A percentile compares a stretch with the other conserved stretches of the same genome.
Conservation (phyloP, 2,797 vertebrate genomes). For the Periparus ater region DNA sequence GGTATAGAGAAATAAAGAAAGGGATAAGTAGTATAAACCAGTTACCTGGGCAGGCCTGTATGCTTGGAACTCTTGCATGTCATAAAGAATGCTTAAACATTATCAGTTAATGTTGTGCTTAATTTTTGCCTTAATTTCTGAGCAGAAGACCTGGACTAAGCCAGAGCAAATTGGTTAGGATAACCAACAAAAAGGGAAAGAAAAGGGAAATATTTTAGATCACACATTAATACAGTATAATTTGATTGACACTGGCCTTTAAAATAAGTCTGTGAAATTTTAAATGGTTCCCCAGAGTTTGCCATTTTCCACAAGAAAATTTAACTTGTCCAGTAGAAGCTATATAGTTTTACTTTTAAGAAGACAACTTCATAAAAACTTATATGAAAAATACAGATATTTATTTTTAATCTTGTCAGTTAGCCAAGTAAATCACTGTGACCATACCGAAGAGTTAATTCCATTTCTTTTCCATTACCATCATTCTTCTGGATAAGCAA, state of each 20-base stretch:
- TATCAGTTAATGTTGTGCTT: neutral
- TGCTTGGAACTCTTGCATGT: neutral
- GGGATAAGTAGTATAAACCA: neutral
- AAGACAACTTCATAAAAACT: neutral
- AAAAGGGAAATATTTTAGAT: neutral
- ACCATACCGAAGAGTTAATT: conserved; percentile 64
- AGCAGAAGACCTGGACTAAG: neutral
- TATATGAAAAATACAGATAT: neutral
- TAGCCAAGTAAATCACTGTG: conserved; percentile 53
- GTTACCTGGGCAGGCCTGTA: neutral
- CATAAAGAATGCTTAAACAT: neutral
- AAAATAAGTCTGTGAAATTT: neutral
- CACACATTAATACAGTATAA: neutral
- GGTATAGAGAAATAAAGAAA: neutral
- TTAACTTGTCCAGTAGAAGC: neutral
- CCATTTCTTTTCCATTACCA: conserved; percentile 67
- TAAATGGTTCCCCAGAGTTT: neutral
- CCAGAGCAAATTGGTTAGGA: neutral
- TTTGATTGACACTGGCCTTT: neutral
- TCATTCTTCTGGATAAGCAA: conserved; percentile 65
- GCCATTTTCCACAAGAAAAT: neutral
- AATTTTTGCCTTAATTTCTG: neutral
- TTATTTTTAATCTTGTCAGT: conserved; percentile 45
- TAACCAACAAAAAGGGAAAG: neutral
- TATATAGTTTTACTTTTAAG: neutral